Evolutionary conservation across 2,888 invertebrate species (phyloP), one percentile per base, ranked within the genome.

Genomic region (Drosophila helvetica): DNA sequence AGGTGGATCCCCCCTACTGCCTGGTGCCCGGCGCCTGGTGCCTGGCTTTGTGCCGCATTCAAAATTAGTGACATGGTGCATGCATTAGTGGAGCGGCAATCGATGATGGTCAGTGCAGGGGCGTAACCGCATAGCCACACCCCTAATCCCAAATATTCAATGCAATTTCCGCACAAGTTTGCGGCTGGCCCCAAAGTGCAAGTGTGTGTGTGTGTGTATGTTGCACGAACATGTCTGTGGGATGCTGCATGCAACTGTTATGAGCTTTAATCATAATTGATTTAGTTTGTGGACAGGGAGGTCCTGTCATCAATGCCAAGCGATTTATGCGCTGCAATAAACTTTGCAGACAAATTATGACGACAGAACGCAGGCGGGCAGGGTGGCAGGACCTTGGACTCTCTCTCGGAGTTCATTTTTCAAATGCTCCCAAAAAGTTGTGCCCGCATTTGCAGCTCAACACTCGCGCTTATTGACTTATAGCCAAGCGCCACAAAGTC

Each of bases 181-280:
- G 83, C 68, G 80, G 77, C 68, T 43, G 64, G 43, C 62, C 69
- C 63, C 73, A 74, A 75, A 71, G 73, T 82, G n/a, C n/a, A n/a
- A n/a, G n/a, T n/a, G n/a, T n/a, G n/a, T n/a, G n/a, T 70, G 74
- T 81, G 60, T 75, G 52, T 62, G 55, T 18, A 27, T 55, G 61
- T 50, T 30, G 30, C 30, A 30, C 12, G 10, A n/a, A n/a, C n/a
- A n/a, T 12, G 33, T 4, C 30, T 30, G 30, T 4, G 33, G 12
- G 27, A 33, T 58, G 57, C 25, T 12, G 48, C 43, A 59, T 78
- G 79, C 73, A 79, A 76, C 61, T 74, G 73, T 80, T 83, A 88
- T 86, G 79, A 86, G 86, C 86, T 84, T 86, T 86, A 85, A 85
- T 84, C 81, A 86, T 84, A 85, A 86, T 86, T 86, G 84, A 85